phyloP scores from a whole-genome alignment of 2,888 invertebrate genomes.

The Clanis bilineata region DNA sequence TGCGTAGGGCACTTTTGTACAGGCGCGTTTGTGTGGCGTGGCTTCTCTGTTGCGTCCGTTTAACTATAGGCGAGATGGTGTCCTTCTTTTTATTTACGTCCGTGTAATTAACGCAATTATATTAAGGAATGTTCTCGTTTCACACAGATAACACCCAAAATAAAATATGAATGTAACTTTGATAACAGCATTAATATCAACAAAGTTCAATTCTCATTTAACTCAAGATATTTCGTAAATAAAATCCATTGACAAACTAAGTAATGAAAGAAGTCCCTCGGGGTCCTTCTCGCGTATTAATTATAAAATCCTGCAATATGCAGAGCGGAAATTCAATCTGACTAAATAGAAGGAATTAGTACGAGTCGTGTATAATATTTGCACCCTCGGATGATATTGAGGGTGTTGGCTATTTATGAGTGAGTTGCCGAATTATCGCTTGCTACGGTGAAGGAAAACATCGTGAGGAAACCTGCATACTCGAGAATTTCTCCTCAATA shows the following conservation, averaged over 20 bases:
- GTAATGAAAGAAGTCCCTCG: slow-evolving; percentile 13
- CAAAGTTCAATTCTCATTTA: background rate
- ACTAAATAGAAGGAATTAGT: slow-evolving; percentile 47
- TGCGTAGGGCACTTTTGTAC: no score
- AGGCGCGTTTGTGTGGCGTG: no score
- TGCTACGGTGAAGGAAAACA: no score
- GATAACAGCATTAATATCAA: background rate
- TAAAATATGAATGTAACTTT: background rate
- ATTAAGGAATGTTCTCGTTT: no score
- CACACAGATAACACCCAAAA: background rate
- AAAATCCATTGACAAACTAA: slow-evolving; percentile 32
- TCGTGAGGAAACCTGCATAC: no score
- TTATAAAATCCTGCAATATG: slow-evolving; percentile 45
- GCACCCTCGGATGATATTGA: slow-evolving; percentile 32
- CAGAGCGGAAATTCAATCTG: slow-evolving; percentile 46
- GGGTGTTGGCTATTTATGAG: background rate
- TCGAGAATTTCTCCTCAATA: no score
- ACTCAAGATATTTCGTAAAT: background rate
- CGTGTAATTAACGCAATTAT: no score
- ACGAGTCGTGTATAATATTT: slow-evolving; percentile 39
- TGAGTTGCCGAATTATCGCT: no score
- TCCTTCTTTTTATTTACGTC: no score
- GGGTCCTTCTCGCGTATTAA: slow-evolving; percentile 30
- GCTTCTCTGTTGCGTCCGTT: no score
- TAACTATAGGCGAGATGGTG: no score